Percentiles rank a stretch among this genome's conserved stretches.
Conservation (phyloP, 2,113 vertebrate genomes). For the Falco punctatus region DNA sequence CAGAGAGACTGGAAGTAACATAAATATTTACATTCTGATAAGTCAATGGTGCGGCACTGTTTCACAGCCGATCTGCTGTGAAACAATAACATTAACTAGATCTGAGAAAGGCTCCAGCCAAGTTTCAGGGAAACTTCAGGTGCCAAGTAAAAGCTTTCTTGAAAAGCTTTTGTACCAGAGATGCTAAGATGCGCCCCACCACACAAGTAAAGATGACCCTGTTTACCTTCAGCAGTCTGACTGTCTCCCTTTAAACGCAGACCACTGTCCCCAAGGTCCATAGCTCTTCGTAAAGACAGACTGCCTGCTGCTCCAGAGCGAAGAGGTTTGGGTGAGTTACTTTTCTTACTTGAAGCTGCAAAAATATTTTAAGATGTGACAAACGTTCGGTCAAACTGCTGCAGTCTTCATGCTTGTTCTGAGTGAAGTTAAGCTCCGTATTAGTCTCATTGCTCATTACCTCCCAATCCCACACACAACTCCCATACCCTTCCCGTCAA, state of each 20-base stretch:
- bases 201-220: neutral
- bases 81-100: fast-evolving
- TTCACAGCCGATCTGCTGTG: neutral
- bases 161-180: neutral
- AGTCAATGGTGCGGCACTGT: fast-evolving
- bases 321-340: slow-evolving; percentile 79
- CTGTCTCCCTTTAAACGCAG: slow-evolving; percentile 70
- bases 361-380: neutral
- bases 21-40: fast-evolving
- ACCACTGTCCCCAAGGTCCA: slow-evolving; percentile 79
- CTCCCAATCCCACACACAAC: neutral
- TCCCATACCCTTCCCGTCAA: neutral
- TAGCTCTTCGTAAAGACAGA: slow-evolving; percentile 80
- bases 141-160: neutral
- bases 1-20: neutral
- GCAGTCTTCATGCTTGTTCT: neutral
- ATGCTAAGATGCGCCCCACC: fast-evolving
- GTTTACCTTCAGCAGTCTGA: slow-evolving; percentile 73
- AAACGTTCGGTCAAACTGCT: neutral
- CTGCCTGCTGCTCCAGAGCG: slow-evolving; percentile 75
- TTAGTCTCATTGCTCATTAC: neutral
- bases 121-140: neutral
- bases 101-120: neutral
- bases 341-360: slow-evolving; percentile 85
- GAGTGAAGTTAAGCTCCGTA: neutral